Percentiles rank a stretch among this genome's conserved stretches.
These are phyloP conservation scores for Geococcyx californianus DNA, from an alignment of 2,113 vertebrate genomes.

Conservation along the genomic window DNA sequence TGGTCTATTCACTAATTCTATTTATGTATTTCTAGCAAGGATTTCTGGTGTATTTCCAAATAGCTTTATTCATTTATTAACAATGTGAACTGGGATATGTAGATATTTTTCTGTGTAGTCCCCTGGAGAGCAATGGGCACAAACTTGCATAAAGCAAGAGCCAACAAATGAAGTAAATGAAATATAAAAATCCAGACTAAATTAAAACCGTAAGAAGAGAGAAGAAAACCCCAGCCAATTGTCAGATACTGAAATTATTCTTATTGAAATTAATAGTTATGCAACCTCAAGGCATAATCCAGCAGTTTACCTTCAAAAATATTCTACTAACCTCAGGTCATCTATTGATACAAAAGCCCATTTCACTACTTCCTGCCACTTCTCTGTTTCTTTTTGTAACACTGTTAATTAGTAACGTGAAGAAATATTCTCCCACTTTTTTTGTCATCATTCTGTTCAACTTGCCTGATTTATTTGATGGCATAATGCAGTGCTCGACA, in stretches of 20 bases:
- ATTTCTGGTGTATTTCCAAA: conserved; percentile 48
- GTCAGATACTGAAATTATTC: background rate
- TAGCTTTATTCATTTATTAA: conserved; percentile 40
- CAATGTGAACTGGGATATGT: background rate
- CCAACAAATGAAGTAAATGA: background rate
- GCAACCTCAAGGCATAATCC: background rate
- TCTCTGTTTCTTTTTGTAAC: background rate
- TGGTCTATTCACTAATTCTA: background rate
- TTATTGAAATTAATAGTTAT: background rate
- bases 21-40: background rate
- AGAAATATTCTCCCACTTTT: background rate
- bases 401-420: background rate
- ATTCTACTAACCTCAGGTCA: background rate
- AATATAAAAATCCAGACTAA: background rate
- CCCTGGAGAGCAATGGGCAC: background rate
- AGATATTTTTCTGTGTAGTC: background rate
- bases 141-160: background rate
- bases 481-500: background rate
- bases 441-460: background rate
- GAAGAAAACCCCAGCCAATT: background rate
- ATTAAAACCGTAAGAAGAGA: background rate
- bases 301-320: background rate
- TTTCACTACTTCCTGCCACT: background rate
- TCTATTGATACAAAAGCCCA: background rate
- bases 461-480: background rate